Base-by-base conservation (phyloP, 2,797 vertebrate genomes). In the Uromys caudimaculatus region DNA sequence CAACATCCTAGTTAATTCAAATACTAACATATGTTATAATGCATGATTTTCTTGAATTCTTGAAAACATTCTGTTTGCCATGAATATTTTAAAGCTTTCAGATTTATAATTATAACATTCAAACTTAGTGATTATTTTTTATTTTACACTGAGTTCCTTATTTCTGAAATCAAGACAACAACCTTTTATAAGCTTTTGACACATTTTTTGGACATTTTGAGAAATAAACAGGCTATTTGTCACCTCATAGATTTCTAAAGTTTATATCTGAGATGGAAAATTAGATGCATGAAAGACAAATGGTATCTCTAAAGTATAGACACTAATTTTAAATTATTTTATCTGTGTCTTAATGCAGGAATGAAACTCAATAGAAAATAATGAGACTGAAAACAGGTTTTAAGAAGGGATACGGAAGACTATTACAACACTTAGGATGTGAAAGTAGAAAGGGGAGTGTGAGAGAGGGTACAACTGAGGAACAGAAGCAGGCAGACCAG, bases 91-190 rank as follows among this genome's bases (percentile, higher is more conserved):
- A 88, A 95, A 56, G 0, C 44, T 27, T 92, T 90, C 29, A 92
- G 52, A 88, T 13, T 84, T 81, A 24, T 38, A 79, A 50, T 16
- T 81, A 69, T 62, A 90, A 41, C 2, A 78, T 67, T 89, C 58
- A 77, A 47, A 77, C 89, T 85, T 19, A 67, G 54, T 87, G 69
- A 32, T 88, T 29, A 89, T 81, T 88, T 29, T 91, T 81, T 92
- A 8, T 89, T 93, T 93, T 73, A 3, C 14, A 41, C 50, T 92
- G 35, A 19, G 16, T 85, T 56, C 52, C 23, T 95, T 91, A 35
- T 12, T 58, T 96, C 62, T 69, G 27, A 94, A 94, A 94, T 86
- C 2, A 56, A 94, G 44, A 35, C 21, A 90, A 38, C 71, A 78
- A 9, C 32, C n/a, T 82, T n/a, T 56, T 58, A 86, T 92, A 35